Base-by-base conservation (phyloP, 2,797 vertebrate species). In the Orientallactaga sibirica region DNA sequence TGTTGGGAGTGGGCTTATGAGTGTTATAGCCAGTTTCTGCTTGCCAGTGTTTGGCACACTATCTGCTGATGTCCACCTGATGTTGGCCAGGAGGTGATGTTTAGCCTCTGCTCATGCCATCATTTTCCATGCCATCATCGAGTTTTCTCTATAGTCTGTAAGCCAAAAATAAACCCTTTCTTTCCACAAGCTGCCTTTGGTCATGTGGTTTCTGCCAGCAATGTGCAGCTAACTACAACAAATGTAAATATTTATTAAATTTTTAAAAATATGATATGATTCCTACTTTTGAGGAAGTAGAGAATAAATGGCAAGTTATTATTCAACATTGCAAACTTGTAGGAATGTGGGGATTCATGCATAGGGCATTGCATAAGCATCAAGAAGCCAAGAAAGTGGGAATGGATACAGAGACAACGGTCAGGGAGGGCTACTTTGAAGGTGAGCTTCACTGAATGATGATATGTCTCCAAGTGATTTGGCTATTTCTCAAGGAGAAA, bases 401-500 rank as follows among this genome's bases (percentile, higher is more conserved):
- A 43, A 27, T 82, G 55, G 16, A 25, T 29, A 19, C 74, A 37
- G 33, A 78, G 37, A 87, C 20, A 16, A 41, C 37, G 7, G 12
- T 48, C 19, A 79, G 25, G 71, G n/a, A 64, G 43, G 10, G 9
- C 43, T 80, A 37, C 22, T 75, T 75, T 78, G 64, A 29, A 86
- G 43, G 20, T 58, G 1, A 76, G 27, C 62, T 62, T 64, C 43
- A 79, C 22, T 86, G 43, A 91, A 77, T 85, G 87, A 79, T 27
- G 58, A 92, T 89, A 27, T 9, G 15, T 84, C 22, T 58, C 27
- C 62, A 73, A 18, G 41, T 85, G 81, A 24, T 64, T 93, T 94
- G 22, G 22, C 22, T 88, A 67, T 83, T 95, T 81, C 64, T 89
- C 19, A 75, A 29, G 33, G 43, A 90, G 88, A 71, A 93, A 80